Evolutionary conservation across 2,113 vertebrate species (phyloP), one percentile per base, ranked within the genome.

Genomic region (Labeo catla): DNA sequence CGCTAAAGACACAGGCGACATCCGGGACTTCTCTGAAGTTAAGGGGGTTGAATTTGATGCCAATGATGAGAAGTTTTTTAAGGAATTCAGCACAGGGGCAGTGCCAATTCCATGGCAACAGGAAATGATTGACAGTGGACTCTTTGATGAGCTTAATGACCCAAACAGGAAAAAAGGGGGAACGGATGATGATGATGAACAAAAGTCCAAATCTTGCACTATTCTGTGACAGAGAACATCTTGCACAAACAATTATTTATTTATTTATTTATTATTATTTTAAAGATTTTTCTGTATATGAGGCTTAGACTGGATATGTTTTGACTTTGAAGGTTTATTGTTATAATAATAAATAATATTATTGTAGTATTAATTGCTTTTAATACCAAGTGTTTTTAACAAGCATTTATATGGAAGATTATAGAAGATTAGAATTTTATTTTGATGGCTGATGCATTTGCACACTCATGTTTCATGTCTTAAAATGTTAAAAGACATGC

Each of bases 81-180:
- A 94, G 79, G 95, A 91, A 89, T 97, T 97, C 93, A 94, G 95
- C 0, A 97, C 97, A 0, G 96, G 96, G 6, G 96, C 96, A 0
- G 93, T 97, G 43, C 77, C 96, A 23, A 92, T 94, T 70, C 87
- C 92, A 2, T 97, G 96, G 96, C 96, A 96, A 92, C 94, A 96
- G 84, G 97, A 97, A 91, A 96, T 97, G 65, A 95, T 97, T 47
- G 95, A 97, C 90, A 96, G 92, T 0, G 95, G 96, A 77, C 90
- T 97, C n/a, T 98, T 96, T 87, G 96, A 96, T 0, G 95, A 98
- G 85, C 91, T 97, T 47, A 97, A 95, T 16, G 88, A 94, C 66
- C 93, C 90, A 47, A 86, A 87, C 88, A 92, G 94, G 82, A 81
- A 85, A 0, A 36, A 19, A 12, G 45, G 5, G 0, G 36, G 43